These are phyloP conservation scores for Spodoptera litura DNA, from an alignment of 1,140 invertebrate species.

Conservation along the genomic window DNA sequence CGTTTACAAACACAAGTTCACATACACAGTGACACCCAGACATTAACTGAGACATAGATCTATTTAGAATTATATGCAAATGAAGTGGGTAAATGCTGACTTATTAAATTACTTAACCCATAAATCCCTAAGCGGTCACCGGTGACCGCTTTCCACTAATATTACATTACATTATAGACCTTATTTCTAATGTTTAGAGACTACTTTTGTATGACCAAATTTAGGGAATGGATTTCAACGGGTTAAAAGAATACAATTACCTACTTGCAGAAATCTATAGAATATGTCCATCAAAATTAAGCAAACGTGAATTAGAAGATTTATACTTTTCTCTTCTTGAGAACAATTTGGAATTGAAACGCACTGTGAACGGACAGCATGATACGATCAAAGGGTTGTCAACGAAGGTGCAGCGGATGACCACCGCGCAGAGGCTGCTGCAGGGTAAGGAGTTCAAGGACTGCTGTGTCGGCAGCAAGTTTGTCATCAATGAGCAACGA, in stretches of 20 bases:
- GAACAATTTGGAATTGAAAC: slow-evolving; percentile 71
- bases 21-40: no score
- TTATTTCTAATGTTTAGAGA: no score
- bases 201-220: no score
- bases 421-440: slow-evolving; percentile 53
- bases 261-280: slow-evolving; percentile 61
- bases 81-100: no score
- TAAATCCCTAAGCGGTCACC: no score
- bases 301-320: slow-evolving; percentile 73
- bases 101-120: no score
- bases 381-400: slow-evolving; percentile 71
- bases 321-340: slow-evolving; percentile 73
- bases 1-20: no score
- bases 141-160: no score
- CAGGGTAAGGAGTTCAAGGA: slow-evolving; percentile 59
- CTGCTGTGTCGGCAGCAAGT: slow-evolving; percentile 62
- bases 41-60: no score
- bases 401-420: slow-evolving; percentile 71
- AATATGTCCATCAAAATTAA: slow-evolving; percentile 72
- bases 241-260: neutral
- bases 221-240: no score
- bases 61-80: no score
- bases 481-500: slow-evolving; percentile 70
- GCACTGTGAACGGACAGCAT: slow-evolving; percentile 67
- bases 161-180: no score